Evolutionary conservation across 2,113 vertebrate species (phyloP), one percentile per base, ranked within the genome.

Genomic region (Apeltes quadracus): DNA sequence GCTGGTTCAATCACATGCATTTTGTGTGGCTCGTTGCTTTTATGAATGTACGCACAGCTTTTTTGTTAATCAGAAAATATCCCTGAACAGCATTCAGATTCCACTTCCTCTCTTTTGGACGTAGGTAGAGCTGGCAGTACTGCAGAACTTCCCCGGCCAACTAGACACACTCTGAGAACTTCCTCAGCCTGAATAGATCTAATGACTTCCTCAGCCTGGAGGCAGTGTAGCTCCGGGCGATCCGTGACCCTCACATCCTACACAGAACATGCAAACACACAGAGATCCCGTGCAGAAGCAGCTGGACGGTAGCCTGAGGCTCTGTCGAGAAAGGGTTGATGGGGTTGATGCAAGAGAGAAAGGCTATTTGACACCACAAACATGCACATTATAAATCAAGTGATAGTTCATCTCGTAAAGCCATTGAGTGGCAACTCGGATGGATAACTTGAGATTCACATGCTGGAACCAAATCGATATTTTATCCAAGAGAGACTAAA

Each of bases 141-240:
- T 46, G 55, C 20, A 46, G 16, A 82, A 67, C 41, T 53, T 64
- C 23, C 29, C 46, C 8, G 55, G 27, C 61, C 56, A 62, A 58
- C 38, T 34, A 55, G 57, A 61, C 38, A 34, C 46, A 63, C 46
- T 55, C 6, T 51, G 61, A 54, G 56, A 62, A 9, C 58, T 48
- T 53, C 29, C 44, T 81, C 43, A 84, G 76, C 75, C 77, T 84
- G 55, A n/a, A n/a, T 54, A 65, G 66, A 62, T 76, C 43, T 58
- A 57, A 72, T 50, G 79, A 78, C 78, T 82, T 83, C 81, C 77
- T n/a, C 82, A 86, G 85, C 81, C 81, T 69, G 34, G 20, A 58
- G 86, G 88, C 72, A 61, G 58, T 63, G 18, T 58, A 50, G 79
- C 90, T 82, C 25, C 38, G 66, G 90, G 84, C 88, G 34, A 77